These are phyloP conservation scores for Sinocyclocheilus anshuiensis DNA, from an alignment of 2,113 vertebrate species.

Conservation along the genomic window DNA sequence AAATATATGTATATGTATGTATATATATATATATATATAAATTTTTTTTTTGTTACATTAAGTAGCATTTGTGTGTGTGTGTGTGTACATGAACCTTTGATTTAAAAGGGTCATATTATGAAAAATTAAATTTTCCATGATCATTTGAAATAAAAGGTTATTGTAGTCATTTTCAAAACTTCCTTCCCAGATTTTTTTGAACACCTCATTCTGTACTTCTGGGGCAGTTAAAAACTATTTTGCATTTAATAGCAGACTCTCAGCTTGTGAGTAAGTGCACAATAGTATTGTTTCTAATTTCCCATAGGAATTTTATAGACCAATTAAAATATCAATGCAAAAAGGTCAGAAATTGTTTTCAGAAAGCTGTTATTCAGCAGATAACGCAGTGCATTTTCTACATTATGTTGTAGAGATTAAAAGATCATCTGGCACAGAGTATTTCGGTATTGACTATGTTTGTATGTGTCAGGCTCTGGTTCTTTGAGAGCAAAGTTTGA, in stretches of 20 bases:
- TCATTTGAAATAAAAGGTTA: neutral
- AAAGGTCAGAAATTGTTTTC: neutral
- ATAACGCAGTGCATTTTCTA: neutral
- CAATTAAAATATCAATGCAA: neutral
- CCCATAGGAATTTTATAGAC: neutral
- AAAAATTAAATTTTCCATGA: too few species aligned
- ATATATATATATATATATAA: too few species aligned
- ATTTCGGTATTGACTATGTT: neutral
- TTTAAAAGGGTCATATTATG: too few species aligned
- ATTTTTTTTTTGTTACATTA: neutral
- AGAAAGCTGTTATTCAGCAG: neutral
- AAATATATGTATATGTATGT: neutral
- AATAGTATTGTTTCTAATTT: neutral
- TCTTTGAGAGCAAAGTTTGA: constrained; percentile 96
- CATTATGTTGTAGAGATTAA: neutral
- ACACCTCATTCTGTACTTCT: neutral
- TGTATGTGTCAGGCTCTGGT: constrained; percentile 81
- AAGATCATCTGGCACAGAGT: neutral
- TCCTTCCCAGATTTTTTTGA: too few species aligned
- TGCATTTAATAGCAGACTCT: neutral
- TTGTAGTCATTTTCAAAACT: neutral
- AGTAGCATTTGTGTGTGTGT: neutral
- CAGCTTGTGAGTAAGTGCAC: neutral
- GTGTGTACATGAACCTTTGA: too few species aligned
- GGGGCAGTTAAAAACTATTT: neutral